These are phyloP conservation scores for Ophion costatus DNA, from an alignment of 2,888 invertebrate species.

Conservation along the genomic window DNA sequence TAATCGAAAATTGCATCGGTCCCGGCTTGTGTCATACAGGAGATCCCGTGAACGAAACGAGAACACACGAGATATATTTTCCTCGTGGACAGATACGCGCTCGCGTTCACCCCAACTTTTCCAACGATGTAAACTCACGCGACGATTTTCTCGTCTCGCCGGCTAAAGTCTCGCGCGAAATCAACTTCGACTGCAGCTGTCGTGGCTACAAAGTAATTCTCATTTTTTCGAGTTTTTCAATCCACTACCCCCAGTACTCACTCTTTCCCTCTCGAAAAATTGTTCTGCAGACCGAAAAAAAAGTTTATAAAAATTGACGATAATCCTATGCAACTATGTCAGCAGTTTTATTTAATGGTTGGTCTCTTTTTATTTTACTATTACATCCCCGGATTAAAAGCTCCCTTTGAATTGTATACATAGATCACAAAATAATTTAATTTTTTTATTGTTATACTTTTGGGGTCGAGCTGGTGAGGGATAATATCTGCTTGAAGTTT, in stretches of 20 bases:
- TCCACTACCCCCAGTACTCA: neutral
- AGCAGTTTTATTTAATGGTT: no score
- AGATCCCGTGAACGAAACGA: neutral
- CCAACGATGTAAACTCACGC: constrained; percentile 33
- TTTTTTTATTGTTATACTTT: no score
- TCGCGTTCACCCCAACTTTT: constrained; percentile 2
- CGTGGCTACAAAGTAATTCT: neutral
- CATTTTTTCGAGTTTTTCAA: neutral
- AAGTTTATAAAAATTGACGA: no score
- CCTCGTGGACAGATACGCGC: neutral
- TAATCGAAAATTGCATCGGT: constrained; percentile 18
- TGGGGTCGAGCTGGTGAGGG: no score
- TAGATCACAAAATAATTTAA: no score
- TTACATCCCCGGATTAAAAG: no score
- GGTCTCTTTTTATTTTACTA: no score
- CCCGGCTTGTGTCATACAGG: neutral
- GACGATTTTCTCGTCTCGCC: constrained; percentile 13
- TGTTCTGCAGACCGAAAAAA: no score
- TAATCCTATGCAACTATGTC: no score
- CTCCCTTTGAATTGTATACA: no score
- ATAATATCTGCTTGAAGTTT: no score
- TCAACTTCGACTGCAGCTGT: constrained; percentile 12
- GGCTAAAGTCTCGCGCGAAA: constrained; percentile 29
- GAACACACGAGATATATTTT: constrained; percentile 15
- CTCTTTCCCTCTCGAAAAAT: no score